Conservation (phyloP, 64 coral and sea anemone genomes). For the Astreopora myriophthalma region DNA sequence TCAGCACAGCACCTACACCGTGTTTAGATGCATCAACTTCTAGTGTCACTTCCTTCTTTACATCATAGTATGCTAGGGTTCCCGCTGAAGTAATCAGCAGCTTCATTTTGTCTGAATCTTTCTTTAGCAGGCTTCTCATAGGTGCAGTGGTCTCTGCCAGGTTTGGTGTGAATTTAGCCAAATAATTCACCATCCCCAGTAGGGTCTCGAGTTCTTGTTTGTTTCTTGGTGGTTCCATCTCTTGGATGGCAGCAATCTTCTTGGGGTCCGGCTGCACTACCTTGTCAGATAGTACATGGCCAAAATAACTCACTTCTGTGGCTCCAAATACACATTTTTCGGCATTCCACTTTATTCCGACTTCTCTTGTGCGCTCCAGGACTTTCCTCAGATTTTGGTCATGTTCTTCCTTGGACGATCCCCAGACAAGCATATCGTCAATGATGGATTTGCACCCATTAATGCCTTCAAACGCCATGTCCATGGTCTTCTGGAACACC, state of each 20-base stretch:
- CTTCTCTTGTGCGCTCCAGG: background rate
- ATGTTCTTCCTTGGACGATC: background rate
- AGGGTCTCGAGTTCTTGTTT: background rate
- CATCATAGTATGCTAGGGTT: background rate
- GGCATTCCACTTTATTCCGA: background rate
- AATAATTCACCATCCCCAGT: background rate
- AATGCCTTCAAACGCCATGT: background rate
- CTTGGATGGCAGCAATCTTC: background rate
- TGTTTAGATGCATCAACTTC: constrained; percentile 13
- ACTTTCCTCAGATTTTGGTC: background rate
- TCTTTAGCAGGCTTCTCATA: background rate
- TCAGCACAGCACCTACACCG: background rate
- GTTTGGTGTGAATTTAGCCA: background rate
- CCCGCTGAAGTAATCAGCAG: background rate
- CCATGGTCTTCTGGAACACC: background rate
- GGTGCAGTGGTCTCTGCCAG: background rate
- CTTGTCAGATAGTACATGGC: background rate
- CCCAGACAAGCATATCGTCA: background rate
- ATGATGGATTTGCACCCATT: background rate
- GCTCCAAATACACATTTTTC: background rate
- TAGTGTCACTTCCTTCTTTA: background rate
- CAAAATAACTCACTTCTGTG: background rate
- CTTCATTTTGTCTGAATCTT: background rate
- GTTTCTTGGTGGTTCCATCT: background rate
- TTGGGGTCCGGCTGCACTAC: background rate